Evolutionary conservation across 2,113 vertebrate species (phyloP).

Genomic region (Crocuta crocuta): DNA sequence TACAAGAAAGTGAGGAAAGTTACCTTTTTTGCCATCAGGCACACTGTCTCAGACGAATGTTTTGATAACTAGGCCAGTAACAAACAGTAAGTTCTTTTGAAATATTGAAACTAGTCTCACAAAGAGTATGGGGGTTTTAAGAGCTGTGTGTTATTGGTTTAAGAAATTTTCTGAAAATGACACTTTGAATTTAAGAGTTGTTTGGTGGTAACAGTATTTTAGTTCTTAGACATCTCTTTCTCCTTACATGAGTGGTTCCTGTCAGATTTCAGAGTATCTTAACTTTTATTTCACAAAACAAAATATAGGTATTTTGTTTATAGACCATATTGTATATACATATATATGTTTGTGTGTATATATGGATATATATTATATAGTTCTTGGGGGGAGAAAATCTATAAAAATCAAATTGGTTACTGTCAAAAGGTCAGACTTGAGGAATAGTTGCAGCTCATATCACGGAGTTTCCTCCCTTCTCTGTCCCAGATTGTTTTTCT

Average conservation of each 20-base stretch:
- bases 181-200: constrained; percentile 1
- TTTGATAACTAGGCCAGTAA: neutral
- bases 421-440: neutral
- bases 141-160: neutral
- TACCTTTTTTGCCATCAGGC: neutral
- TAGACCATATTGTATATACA: neutral
- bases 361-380: neutral
- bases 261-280: neutral
- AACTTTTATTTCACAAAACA: constrained; percentile 20
- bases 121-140: neutral
- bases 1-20: neutral
- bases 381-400: neutral
- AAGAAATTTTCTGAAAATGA: constrained; percentile 14
- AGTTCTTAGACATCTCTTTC: neutral
- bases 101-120: neutral
- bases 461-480: neutral
- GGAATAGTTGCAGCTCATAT: neutral
- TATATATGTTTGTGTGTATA: neutral
- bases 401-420: neutral
- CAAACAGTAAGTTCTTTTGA: neutral
- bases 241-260: neutral
- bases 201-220: neutral
- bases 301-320: neutral
- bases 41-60: neutral
- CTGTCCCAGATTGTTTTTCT: neutral